Base-by-base conservation (phyloP, 2,113 vertebrate species). In the Potamarius usumacintae region DNA sequence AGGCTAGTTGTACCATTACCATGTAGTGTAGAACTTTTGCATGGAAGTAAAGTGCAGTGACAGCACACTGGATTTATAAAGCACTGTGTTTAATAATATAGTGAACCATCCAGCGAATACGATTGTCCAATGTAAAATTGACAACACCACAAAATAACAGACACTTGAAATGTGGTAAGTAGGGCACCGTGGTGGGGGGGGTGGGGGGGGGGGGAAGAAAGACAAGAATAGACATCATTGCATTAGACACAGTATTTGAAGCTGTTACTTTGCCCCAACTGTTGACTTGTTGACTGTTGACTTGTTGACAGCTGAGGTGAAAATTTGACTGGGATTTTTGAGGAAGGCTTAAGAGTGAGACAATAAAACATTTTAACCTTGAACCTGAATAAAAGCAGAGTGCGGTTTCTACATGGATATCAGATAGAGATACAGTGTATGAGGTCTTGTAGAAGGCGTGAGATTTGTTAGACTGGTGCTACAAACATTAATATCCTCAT, bases 401-500 rank as follows among this genome's bases (percentile, higher is more conserved):
- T 0, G 8, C 6, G 50, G 20, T 63, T 82, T 25, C 34, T 62
- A 30, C 27, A 72, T 84, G 2, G 30, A 74, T 42, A 15, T 1
- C 52, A 74, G 27, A 77, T 48, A 15, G 30, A 25, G 8, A 22
- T 58, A 8, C 27, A 58, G 27, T 50, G 69, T 63, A 30, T 55
- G 11, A 22, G 17, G 81, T 34, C 34, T 77, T 53, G 84, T 58
- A 48, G 71, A 88, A 57, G 50, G 62, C 71, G 84, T 55, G 84
- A 86, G 55, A n/a, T 77, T 85, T 82, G 55, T 65, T 65, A 63
- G 81, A 62, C 67, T 88, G 80, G 84, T 65, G 84, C 63, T 86
- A 84, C 72, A 87, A 90, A 88, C 82, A 67, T 85, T 60, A 58
- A 74, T 87, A 58, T 86, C 81, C 87, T 87, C 82, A 85, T 78